Evolutionary conservation across 23 tunicate species (phyloP).

Genomic region (Oikopleura vanhoeffeni): DNA sequence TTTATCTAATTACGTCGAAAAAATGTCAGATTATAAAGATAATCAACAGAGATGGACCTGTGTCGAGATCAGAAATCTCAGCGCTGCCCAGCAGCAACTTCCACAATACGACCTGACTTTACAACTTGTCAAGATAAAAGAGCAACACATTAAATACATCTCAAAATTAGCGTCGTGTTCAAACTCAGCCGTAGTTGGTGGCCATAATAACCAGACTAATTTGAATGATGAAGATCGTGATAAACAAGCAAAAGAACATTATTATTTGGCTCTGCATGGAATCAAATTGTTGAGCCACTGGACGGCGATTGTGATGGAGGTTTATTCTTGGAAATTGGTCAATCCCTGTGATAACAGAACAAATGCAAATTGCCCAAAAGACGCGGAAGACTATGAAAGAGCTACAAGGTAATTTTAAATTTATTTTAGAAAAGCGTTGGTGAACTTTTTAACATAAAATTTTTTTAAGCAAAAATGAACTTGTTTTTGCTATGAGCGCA

Average conservation of each 20-base stretch:
- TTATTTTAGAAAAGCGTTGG: no score
- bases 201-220: not conserved
- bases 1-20: constrained; percentile 69
- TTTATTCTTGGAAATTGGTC: constrained; percentile 89
- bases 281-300: constrained; percentile 48
- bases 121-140: constrained; percentile 50
- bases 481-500: no score
- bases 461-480: no score
- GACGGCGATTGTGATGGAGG: constrained; percentile 97
- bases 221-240: not conserved
- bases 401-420: constrained; percentile 85
- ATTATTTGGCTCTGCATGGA: constrained; percentile 16
- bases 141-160: constrained; percentile 85
- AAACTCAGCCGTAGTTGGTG: not conserved
- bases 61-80: constrained; percentile 26
- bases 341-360: constrained; percentile 56
- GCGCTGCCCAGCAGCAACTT: not conserved
- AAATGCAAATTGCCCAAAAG: constrained; percentile 61
- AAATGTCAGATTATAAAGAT: constrained; percentile 86
- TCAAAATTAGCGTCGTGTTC: not conserved
- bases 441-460: no score
- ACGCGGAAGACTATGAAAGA: constrained; percentile 90
- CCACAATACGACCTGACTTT: constrained; percentile 75
- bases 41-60: constrained; percentile 89
- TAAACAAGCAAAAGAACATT: not conserved